Conservation (phyloP, 2,113 vertebrate genomes). For the Hemiprocne comata region DNA sequence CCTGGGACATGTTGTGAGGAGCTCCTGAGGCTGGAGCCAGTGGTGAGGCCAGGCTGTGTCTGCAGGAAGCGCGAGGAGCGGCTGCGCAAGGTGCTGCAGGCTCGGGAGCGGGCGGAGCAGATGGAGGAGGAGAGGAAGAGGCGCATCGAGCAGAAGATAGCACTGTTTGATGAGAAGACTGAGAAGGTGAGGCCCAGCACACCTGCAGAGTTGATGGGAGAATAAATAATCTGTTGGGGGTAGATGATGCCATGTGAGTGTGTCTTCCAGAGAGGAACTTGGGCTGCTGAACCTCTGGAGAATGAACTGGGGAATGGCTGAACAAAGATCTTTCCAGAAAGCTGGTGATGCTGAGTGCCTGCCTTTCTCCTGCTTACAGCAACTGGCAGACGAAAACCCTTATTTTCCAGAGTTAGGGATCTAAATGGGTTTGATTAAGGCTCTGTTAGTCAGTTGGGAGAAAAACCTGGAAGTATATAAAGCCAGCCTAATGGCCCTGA, state of each 20-base stretch:
- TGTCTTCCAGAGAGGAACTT: not conserved
- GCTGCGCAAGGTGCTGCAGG: slow-evolving; percentile 84
- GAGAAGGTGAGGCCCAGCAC: slow-evolving; percentile 80
- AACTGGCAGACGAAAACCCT: not conserved
- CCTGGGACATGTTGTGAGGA: too few relatives aligned
- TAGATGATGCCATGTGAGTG: accelerated
- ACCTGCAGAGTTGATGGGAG: not conserved
- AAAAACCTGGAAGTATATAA: not conserved
- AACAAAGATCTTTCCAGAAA: not conserved
- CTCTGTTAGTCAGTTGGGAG: not conserved
- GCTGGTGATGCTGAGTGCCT: not conserved
- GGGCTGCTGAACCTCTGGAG: not conserved
- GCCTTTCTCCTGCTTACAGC: not conserved
- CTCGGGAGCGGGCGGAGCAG: slow-evolving; percentile 88
- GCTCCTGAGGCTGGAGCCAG: too few relatives aligned
- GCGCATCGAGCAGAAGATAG: slow-evolving; percentile 90
- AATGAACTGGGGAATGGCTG: not conserved
- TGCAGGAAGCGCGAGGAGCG: slow-evolving; percentile 90
- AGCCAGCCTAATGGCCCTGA: not conserved
- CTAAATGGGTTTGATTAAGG: not conserved
- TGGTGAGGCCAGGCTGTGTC: not conserved
- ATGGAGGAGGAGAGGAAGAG: slow-evolving; percentile 89
- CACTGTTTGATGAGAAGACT: slow-evolving; percentile 88
- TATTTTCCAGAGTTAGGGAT: not conserved
- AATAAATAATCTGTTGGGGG: not conserved